Base-by-base conservation (phyloP, 2,888 invertebrate species). In the Sinelater perroti region DNA sequence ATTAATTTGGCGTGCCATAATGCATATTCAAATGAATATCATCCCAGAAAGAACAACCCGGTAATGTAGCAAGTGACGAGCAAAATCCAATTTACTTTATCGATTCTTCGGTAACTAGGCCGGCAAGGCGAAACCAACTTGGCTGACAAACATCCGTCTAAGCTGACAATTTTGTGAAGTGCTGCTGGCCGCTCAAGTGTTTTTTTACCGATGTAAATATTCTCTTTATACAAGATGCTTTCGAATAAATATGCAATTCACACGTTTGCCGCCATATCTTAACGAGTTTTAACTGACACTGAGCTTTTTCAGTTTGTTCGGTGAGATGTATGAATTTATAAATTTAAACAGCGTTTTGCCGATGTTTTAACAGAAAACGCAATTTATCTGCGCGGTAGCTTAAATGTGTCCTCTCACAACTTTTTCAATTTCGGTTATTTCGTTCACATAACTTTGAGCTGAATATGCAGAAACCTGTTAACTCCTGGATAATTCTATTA, bases 201-300 rank as follows among this genome's bases (percentile, higher is more conserved):
- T 28, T 46, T 31, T 51, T 28, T 18, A 5, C 31, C 10, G 11
- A 55, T 20, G 50, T 56, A 56, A 56, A 56, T 35, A 54, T 26
- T 11, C 24, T 30, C 62, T 60, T 67, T 67, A 64, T 66, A 66
- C 66, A 67, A 67, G 66, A 62, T 61, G 61, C 64, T 57, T 59
- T 62, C 56, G 59, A 63, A 64, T 67, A 67, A 63, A 65, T 66
- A 67, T 67, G 66, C 67, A 64, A 62, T 67, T 64, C 67, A 67
- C 67, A 66, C 63, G 63, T 66, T 64, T 65, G 66, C 66, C 67
- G 65, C 65, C 63, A 64, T 64, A 63, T 65, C 61, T 56, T 49
- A 57, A 62, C 57, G 62, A 62, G 58, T 60, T 58, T 56, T 46
- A 47, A 54, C 57, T 58, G 64, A 66, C 66, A 67, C 66, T 67